Evolutionary conservation across 2,888 invertebrate species (phyloP), one percentile per base, ranked within the genome.

Genomic region (Melangyna quadrimaculata): DNA sequence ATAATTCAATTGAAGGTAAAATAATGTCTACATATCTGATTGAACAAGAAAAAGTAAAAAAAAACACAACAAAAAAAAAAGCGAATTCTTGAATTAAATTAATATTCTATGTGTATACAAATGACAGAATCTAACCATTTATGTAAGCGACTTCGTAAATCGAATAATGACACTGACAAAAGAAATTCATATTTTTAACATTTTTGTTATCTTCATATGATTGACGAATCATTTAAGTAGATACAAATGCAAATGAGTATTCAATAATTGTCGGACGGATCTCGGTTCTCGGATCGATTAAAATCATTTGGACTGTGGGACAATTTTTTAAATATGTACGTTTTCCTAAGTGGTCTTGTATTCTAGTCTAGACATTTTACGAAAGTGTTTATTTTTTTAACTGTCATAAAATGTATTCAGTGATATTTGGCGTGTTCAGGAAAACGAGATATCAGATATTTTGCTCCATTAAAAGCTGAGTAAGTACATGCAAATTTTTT

Each of bases 101-200:
- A 51, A 35, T 35, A 83, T 83, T 83, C 83, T 32, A 57, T 17
- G 22, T 19, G 65, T 17, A 63, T 43, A 19, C 48, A 24, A 45
- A 59, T 74, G 63, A 65, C 74, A 48, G 74, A 55, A 79, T 48
- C 70, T 67, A 65, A 79, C 74, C 79, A 74, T 74, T 78, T 79
- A 74, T 70, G 79, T 83, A 74, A 74, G 79, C 70, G 57, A 35
- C 17, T 53, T 70, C 57, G 17, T 73, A 45, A 65, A 65, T 45
- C 29, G 65, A 17, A n/a, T n/a, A 37, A 40, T 61, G 37, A 37
- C 17, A 74, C 6, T 67, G 57, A 81, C 69, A 70, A 57, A 78
- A 74, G 83, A 65, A 51, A 79, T 70, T 79, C 70, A 79, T 74
- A 79, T 55, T 69, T 73, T 43, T 73, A 35, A 57, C 29, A 17